These are phyloP conservation scores for Etheostoma perlongum DNA, from an alignment of 2,797 vertebrate genomes.

Conservation along the genomic window DNA sequence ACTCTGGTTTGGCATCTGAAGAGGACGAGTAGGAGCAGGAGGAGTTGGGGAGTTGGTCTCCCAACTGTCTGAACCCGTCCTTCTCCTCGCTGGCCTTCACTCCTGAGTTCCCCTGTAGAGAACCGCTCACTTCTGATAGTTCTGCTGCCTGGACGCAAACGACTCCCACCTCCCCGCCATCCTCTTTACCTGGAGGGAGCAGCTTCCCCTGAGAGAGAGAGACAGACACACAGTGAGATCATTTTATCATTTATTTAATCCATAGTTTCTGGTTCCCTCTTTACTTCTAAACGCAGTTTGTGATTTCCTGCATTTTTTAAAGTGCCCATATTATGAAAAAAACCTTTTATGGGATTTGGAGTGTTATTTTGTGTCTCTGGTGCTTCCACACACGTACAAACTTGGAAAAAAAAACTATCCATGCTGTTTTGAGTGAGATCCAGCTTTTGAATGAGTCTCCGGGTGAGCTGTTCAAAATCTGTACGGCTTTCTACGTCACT, in stretches of 20 bases:
- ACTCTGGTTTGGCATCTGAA: constrained; percentile 57
- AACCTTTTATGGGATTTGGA: too few species aligned
- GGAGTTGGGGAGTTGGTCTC: constrained; percentile 60
- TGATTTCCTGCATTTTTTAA: background rate
- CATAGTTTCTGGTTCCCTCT: background rate
- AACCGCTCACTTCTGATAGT: constrained; percentile 43
- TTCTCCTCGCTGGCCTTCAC: constrained; percentile 60
- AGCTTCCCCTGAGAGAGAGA: constrained; percentile 58
- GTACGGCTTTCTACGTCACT: too few species aligned
- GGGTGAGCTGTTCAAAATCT: too few species aligned
- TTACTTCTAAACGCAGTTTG: background rate
- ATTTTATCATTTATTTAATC: background rate
- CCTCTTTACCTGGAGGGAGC: constrained; percentile 46
- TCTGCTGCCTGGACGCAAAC: constrained; percentile 40
- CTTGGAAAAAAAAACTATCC: too few species aligned
- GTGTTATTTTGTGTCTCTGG: too few species aligned
- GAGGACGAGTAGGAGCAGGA: constrained; percentile 53
- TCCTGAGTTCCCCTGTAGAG: constrained; percentile 21
- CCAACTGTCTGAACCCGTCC: constrained; percentile 46
- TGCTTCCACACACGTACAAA: too few species aligned
- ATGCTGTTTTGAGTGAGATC: too few species aligned
- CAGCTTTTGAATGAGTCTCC: too few species aligned
- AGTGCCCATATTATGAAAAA: background rate
- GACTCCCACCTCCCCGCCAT: constrained; percentile 62
- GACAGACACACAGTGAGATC: constrained; percentile 12